Conservation (phyloP, 2,113 vertebrate species). For the Nothoprocta perdicaria region DNA sequence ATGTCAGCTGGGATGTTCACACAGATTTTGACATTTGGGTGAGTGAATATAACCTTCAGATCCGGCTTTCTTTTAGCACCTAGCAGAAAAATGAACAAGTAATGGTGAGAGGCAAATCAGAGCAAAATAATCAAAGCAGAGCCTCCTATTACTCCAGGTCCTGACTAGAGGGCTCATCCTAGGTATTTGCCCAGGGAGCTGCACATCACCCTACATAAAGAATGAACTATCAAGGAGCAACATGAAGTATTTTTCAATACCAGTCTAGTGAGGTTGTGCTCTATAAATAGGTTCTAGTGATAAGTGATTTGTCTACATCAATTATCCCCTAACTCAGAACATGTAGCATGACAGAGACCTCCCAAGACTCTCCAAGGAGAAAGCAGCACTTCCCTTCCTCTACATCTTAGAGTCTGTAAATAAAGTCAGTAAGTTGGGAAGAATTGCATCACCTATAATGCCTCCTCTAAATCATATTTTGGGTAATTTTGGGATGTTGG, state of each 20-base stretch:
- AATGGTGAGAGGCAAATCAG: background rate
- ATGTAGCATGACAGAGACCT: background rate
- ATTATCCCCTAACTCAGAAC: background rate
- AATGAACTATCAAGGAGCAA: background rate
- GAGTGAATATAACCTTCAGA: conserved; percentile 60
- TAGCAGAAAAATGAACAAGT: conserved; percentile 28
- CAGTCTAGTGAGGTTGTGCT: background rate
- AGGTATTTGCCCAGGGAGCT: background rate
- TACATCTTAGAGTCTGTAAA: background rate
- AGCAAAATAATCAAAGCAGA: conserved; percentile 9
- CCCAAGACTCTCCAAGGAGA: background rate
- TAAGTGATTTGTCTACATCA: background rate
- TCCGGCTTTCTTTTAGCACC: conserved; percentile 19
- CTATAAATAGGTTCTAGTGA: background rate
- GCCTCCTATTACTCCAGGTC: conserved; percentile 16
- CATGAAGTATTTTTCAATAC: background rate
- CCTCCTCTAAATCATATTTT: background rate
- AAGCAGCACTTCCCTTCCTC: background rate
- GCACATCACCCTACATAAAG: background rate
- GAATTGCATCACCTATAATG: background rate
- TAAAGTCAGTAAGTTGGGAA: background rate
- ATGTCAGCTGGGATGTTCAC: conserved; percentile 66
- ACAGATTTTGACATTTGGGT: conserved; percentile 67
- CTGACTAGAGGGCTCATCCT: background rate
- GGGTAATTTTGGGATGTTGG: too few relatives aligned